Evolutionary conservation across 1,140 invertebrate genomes (phyloP), one percentile per base, ranked within the genome.

Genomic region (Gyrodactylus salaris): DNA sequence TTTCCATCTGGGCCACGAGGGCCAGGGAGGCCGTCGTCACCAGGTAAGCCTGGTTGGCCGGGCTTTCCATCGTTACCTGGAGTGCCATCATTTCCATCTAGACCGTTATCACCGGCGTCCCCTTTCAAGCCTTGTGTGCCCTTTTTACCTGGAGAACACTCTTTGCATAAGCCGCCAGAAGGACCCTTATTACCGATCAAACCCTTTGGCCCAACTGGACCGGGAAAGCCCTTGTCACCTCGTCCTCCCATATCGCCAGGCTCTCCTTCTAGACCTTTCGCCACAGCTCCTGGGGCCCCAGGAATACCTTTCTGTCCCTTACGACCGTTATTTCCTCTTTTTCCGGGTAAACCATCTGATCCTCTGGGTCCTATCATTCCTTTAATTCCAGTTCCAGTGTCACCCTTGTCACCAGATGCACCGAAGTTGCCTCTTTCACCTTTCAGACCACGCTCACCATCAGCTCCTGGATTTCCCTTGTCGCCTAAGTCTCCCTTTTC

Each of bases 401-500:
- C 34, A 16, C 34, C 34, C n/a, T 54, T 7, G n/a, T 54, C 34
- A 16, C 34, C 34, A 16, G 7, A 16, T 54, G 34, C 7, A 54
- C 34, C 34, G 7, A n/a, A n/a, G n/a, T 54, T 54, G n/a, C 34
- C 34, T 54, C 34, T 54, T 7, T 7, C 7, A 54, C 34, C 34
- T 16, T 54, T 7, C 7, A n/a, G 34, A 54, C 34, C 34, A 54
- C 24, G 20, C 24, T 34, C 54, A 25, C 73, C 73, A 25, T 16
- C 54, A 16, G 7, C n/a, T 16, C 34, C 34, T 54, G 34, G 34
- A n/a, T 54, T n/a, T 54, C 34, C 34, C 7, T 54, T n/a, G n/a
- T 54, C 34, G n/a, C 34, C 34, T 16, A n/a, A n/a, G 24, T 73
- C 34, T 23, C 75, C 75, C 20, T 25, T n/a, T n/a, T n/a, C n/a